Evolutionary conservation across 2,113 vertebrate genomes (phyloP).

Genomic region (Peucedramus taeniatus): DNA sequence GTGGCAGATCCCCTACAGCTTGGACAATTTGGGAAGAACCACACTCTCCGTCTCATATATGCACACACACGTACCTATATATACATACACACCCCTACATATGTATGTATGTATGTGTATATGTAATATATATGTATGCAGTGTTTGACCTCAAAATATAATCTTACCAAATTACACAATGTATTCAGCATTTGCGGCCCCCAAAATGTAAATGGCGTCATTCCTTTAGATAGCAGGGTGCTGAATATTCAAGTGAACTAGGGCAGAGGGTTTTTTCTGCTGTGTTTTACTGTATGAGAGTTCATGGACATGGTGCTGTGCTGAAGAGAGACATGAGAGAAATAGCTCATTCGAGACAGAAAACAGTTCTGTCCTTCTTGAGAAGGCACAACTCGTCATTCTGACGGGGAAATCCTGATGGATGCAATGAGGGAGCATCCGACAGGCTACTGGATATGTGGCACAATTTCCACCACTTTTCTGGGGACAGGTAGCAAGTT

Average conservation of each 20-base stretch:
- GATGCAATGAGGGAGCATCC: accelerated
- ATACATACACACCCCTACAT: accelerated
- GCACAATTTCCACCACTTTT: accelerated
- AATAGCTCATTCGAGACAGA: neutral
- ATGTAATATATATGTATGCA: neutral
- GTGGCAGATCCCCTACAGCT: neutral
- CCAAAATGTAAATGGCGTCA: neutral
- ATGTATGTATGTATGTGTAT: too few species aligned
- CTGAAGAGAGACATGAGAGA: neutral
- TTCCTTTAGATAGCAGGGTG: neutral
- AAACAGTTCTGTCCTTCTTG: neutral
- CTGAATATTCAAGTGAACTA: neutral
- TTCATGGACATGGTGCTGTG: neutral
- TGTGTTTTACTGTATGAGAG: neutral
- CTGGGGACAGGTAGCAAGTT: neutral
- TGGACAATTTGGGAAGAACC: neutral
- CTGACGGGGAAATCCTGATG: accelerated
- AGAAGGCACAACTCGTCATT: accelerated
- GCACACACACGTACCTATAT: accelerated
- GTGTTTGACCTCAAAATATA: neutral
- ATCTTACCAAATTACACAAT: neutral
- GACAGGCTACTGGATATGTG: neutral
- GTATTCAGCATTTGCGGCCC: neutral
- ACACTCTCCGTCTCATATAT: accelerated
- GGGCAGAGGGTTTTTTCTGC: neutral